A percentile compares a stretch with the other conserved stretches of the same genome.
Evolutionary conservation across 2,113 vertebrate species (phyloP).

Genomic region (Craseonycteris thonglongyai): DNA sequence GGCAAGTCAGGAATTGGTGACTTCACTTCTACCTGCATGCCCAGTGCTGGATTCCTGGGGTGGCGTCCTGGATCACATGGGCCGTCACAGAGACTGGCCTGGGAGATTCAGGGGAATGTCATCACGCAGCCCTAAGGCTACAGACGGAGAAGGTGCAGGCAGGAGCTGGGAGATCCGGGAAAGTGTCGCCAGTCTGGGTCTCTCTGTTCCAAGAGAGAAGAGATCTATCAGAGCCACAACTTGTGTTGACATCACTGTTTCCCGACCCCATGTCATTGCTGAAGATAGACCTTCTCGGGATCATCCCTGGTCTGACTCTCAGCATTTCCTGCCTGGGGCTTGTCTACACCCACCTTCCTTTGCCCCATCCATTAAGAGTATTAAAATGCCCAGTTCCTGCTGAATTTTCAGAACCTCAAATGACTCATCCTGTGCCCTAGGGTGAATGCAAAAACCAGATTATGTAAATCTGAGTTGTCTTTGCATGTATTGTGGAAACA

Average conservation of each 20-base stretch:
- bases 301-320: neutral
- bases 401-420: conserved; percentile 30
- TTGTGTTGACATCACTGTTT: neutral
- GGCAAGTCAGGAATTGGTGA: neutral
- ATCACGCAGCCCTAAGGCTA: neutral
- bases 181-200: neutral
- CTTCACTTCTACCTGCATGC: neutral
- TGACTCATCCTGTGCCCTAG: neutral
- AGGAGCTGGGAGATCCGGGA: neutral
- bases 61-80: fast-evolving
- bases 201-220: neutral
- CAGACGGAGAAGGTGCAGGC: fast-evolving
- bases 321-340: neutral
- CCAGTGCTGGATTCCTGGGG: neutral
- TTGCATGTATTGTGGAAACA: neutral
- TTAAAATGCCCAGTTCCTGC: neutral
- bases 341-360: neutral
- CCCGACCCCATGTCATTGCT: neutral
- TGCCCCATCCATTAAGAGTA: neutral
- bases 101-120: neutral
- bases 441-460: neutral
- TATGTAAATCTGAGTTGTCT: neutral
- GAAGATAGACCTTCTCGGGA: neutral
- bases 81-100: neutral
- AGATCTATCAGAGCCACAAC: neutral